Percentiles rank a stretch among this genome's conserved stretches.
These are phyloP conservation scores for Meleagris gallopavo DNA, from an alignment of 2,113 vertebrate genomes.

Conservation along the genomic window DNA sequence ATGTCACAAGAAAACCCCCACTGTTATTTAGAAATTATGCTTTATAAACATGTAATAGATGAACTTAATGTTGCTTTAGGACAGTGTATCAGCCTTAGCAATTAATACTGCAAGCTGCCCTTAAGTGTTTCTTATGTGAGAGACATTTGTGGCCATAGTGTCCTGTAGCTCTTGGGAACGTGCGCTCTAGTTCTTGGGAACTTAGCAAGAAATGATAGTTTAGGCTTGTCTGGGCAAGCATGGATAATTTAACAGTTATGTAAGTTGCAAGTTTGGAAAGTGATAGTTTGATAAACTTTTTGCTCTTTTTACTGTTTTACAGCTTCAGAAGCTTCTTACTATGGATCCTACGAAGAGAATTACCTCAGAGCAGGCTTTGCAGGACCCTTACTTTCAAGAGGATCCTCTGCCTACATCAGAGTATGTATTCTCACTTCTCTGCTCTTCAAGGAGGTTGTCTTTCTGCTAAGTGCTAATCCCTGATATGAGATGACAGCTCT, in stretches of 20 bases:
- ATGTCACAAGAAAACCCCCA: neutral
- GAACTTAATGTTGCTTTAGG: neutral
- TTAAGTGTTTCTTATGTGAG: neutral
- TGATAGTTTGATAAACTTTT: conserved; percentile 27
- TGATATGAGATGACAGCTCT: neutral
- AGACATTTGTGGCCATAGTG: neutral
- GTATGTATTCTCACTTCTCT: conserved; percentile 75
- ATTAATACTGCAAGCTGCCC: neutral
- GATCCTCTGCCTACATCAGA: conserved; percentile 95
- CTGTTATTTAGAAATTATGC: neutral
- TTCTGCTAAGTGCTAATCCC: neutral
- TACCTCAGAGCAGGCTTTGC: conserved; percentile 96
- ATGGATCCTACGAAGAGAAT: conserved; percentile 99
- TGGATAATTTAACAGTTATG: neutral
- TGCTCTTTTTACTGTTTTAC: conserved; percentile 41
- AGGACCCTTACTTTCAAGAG: conserved; percentile 97
- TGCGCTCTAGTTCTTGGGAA: neutral
- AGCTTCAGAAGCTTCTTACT: conserved; percentile 98
- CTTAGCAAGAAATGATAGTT: neutral
- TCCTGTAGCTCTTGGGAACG: neutral
- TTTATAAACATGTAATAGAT: neutral
- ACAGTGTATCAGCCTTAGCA: neutral
- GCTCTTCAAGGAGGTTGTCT: neutral
- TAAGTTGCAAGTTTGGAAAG: conserved; percentile 29
- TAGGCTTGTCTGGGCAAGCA: conserved; percentile 12